Percentiles rank a stretch among this genome's conserved stretches.
Conservation (phyloP, 2,113 vertebrate genomes). For the Erythrocercus mccallii region DNA sequence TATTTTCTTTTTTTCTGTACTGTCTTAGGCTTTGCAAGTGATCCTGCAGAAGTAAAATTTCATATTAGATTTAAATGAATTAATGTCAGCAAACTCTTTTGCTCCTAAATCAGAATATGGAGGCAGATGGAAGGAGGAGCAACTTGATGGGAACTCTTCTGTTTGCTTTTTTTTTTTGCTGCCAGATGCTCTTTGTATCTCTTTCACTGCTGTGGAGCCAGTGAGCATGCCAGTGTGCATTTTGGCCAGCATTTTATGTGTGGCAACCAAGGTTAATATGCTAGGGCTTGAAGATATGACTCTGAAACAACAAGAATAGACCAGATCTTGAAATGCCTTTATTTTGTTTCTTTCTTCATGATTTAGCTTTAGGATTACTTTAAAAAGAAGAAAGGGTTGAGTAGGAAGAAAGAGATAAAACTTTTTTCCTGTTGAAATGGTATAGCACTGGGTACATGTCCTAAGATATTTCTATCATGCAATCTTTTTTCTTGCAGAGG, state of each 20-base stretch:
- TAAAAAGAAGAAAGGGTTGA: not conserved
- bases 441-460: not conserved
- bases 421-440: not conserved
- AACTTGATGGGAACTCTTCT: not conserved
- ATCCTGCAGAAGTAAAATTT: not conserved
- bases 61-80: not conserved
- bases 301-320: not conserved
- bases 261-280: not conserved
- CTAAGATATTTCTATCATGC: not conserved
- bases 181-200: not conserved
- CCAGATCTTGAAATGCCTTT: not conserved
- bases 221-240: rapidly evolving
- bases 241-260: not conserved
- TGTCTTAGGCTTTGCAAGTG: not conserved
- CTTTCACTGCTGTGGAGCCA: not conserved
- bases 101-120: not conserved
- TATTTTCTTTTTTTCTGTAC: not conserved
- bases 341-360: not conserved
- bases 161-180: not conserved
- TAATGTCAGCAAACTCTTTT: not conserved
- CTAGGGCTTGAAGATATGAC: not conserved
- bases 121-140: not conserved
- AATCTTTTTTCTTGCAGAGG: not conserved
- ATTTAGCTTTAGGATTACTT: not conserved
- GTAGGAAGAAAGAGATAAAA: not conserved